These are phyloP conservation scores for Mystacides longicornis DNA, from an alignment of 2,888 invertebrate species.

Conservation along the genomic window DNA sequence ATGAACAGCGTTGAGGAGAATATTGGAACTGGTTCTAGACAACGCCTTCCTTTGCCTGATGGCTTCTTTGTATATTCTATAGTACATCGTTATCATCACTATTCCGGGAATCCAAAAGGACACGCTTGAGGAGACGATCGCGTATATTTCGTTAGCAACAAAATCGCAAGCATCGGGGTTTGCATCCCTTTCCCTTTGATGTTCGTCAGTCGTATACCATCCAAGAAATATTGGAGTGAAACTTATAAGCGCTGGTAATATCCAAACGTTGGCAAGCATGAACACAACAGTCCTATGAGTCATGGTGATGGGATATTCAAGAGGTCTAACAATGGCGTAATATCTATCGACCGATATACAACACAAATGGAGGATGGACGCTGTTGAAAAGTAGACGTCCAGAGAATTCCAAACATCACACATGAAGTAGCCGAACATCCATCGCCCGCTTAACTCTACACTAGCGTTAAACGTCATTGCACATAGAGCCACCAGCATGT, in stretches of 20 bases:
- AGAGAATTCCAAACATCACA: constrained; percentile 93
- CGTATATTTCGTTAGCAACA: constrained; percentile 80
- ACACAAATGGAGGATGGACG: constrained; percentile 86
- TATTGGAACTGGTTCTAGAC: constrained; percentile 79
- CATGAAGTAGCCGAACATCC: constrained; percentile 85
- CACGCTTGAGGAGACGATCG: constrained; percentile 80
- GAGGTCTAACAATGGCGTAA: constrained; percentile 84
- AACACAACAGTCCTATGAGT: constrained; percentile 73
- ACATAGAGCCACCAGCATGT: constrained; percentile 84
- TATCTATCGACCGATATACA: constrained; percentile 91
- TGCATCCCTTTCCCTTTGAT: constrained; percentile 53
- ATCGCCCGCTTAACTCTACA: constrained; percentile 74
- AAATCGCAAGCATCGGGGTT: constrained; percentile 75
- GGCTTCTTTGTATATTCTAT: constrained; percentile 75
- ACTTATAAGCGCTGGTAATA: constrained; percentile 84
- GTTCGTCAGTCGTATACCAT: constrained; percentile 85
- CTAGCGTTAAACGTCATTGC: constrained; percentile 91
- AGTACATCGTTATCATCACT: constrained; percentile 90
- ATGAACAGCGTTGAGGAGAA: constrained; percentile 76
- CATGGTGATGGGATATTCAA: constrained; percentile 90
- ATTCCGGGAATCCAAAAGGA: constrained; percentile 91
- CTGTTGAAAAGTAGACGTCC: constrained; percentile 89
- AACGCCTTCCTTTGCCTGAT: constrained; percentile 75
- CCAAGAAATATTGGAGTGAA: constrained; percentile 93
- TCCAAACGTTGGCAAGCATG: constrained; percentile 86